Conservation (phyloP, 2,888 invertebrate genomes). For the Lasioglossum leucozonium region DNA sequence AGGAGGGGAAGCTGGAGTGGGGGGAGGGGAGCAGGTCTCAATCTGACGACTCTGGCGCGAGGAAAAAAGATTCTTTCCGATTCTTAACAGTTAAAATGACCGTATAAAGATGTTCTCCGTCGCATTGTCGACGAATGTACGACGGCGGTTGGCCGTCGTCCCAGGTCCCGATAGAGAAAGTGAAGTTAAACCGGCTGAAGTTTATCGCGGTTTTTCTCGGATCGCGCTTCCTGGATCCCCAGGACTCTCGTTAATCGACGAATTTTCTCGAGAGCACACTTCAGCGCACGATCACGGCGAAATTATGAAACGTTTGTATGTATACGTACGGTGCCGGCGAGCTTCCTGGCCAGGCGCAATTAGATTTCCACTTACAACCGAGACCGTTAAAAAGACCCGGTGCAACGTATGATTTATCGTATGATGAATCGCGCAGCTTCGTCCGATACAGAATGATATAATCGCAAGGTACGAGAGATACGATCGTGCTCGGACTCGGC, state of each 20-base stretch:
- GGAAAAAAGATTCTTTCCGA: no score
- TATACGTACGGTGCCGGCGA: neutral
- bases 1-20: no score
- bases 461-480: neutral
- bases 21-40: no score
- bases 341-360: slow-evolving; percentile 7
- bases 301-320: slow-evolving; percentile 9
- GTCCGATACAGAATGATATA: slow-evolving; percentile 1
- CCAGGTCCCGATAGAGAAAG: neutral
- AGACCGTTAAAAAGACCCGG: neutral
- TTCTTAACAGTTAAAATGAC: neutral
- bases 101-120: neutral
- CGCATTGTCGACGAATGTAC: neutral
- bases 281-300: neutral
- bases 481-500: neutral
- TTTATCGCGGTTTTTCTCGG: neutral
- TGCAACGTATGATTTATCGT: neutral
- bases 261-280: neutral
- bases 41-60: no score
- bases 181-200: neutral
- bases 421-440: neutral
- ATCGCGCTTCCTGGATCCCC: neutral
- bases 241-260: neutral
- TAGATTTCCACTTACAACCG: neutral
- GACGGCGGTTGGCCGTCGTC: neutral